Base-by-base conservation (phyloP, 2,797 vertebrate genomes). In the Catostomus latipinnis region DNA sequence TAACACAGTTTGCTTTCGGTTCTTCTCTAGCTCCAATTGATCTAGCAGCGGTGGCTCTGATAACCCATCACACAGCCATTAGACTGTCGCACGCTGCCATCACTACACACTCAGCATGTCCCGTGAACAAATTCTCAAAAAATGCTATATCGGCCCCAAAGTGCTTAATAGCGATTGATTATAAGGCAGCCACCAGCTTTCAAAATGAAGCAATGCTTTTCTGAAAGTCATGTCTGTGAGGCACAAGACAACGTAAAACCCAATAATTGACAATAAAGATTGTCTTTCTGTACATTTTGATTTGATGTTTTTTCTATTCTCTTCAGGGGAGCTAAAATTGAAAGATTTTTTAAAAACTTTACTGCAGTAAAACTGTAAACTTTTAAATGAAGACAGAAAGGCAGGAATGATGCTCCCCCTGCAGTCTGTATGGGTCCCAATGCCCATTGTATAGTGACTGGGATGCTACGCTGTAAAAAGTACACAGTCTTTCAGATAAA, bases 31-130 rank as follows among this genome's bases (percentile, higher is more conserved):
- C 71, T 88, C 73, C 78, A 80, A 88, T 88, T 88, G 90, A 91
- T 88, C 86, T 73, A 71, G 78, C 77, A 72, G 70, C 53, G 56
- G 81, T 87, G 81, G 71, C 85, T 88, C 73, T 53, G 79, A 75
- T 81, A 78, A 75, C 87, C 88, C 90, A 89, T 86, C 65, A 43
- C 74, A 87, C 82, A 61, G 58, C 84, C 86, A 90, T 88, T 85
- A 86, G 81, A 58, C 76, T 70, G 67, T 84, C 74, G 81, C 71
- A 56, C 46, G 60, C 74, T 79, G 68, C 58, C 62, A 63, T 71
- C 72, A 18, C 83, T 67, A 82, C 16, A 43, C n/a, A 54, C 18
- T 78, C 78, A 63, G 22, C 82, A 81, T 72, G 78, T 79, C 75
- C 54, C 70, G 52, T 8, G 46, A 13, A 69, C 46, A 69, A 67